Conservation (phyloP, 2,113 vertebrate genomes). For the Phalacrocorax pelagicus region DNA sequence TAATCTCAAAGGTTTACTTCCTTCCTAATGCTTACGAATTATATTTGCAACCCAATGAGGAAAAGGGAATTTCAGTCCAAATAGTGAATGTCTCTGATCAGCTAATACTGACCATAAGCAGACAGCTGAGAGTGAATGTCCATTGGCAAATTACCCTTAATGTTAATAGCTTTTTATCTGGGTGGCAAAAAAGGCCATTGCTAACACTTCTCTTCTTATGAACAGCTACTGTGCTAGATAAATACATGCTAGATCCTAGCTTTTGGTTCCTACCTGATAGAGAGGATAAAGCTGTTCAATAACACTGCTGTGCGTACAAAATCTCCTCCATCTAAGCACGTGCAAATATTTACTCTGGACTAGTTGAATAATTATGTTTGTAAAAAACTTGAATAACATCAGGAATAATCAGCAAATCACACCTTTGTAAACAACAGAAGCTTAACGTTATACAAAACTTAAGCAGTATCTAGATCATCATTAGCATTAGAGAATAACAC, state of each 20-base stretch:
- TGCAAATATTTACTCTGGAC: conserved; percentile 72
- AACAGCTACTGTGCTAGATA: neutral
- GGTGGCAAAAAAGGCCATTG: neutral
- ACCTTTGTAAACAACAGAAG: neutral
- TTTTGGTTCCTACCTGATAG: conserved; percentile 72
- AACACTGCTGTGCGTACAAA: conserved; percentile 43
- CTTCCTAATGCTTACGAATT: neutral
- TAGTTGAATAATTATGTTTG: conserved; percentile 59
- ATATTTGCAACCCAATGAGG: neutral
- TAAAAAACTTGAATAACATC: conserved; percentile 61
- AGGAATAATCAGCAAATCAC: neutral
- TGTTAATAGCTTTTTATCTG: neutral
- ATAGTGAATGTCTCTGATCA: neutral
- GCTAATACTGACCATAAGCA: neutral
- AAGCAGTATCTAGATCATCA: neutral
- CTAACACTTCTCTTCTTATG: neutral
- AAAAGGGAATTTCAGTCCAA: neutral
- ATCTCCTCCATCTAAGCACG: conserved; percentile 77
- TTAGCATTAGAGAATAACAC: neutral
- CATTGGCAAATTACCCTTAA: neutral
- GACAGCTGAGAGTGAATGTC: neutral
- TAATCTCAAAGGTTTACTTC: neutral
- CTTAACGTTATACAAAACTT: neutral
- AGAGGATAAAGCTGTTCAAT: conserved; percentile 75
- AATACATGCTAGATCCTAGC: neutral